Conservation (phyloP, 2,797 vertebrate genomes). For the Scarus forsteni region DNA sequence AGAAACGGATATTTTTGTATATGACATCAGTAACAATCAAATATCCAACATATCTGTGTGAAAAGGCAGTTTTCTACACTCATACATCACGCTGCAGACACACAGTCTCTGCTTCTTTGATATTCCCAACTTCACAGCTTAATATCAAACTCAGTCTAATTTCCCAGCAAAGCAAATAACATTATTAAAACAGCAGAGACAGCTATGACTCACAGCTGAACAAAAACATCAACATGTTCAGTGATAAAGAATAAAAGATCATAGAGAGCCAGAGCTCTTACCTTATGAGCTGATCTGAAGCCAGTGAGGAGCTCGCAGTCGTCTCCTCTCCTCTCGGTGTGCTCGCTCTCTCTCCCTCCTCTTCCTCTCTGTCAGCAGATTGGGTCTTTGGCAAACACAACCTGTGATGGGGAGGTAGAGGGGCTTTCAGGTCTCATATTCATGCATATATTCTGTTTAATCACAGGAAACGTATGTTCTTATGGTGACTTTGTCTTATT, state of each 20-base stretch:
- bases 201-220: not conserved
- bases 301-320: constrained; percentile 70
- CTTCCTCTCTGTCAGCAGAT: constrained; percentile 62
- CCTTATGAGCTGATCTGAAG: constrained; percentile 80
- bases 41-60: not conserved
- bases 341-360: constrained; percentile 64
- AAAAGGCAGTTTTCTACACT: constrained; percentile 1
- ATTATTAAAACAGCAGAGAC: not conserved
- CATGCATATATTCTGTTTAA: constrained; percentile 5
- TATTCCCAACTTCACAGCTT: constrained; percentile 11
- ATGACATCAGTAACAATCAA: no score
- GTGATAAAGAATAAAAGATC: constrained; percentile 7
- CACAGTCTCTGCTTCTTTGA: constrained; percentile 5
- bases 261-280: constrained; percentile 71
- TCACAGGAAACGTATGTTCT: not conserved
- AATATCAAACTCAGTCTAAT: not conserved
- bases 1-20: no score
- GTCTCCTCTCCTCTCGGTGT: constrained; percentile 65
- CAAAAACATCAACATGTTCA: not conserved
- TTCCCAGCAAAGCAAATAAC: not conserved
- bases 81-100: not conserved
- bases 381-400: constrained; percentile 63
- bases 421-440: constrained; percentile 8
- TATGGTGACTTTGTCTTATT: not conserved
- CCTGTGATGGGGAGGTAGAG: constrained; percentile 34